A percentile compares a stretch with the other conserved stretches of the same genome.
These are phyloP conservation scores for Leptopterna dolabrata DNA, from an alignment of 2,888 invertebrate species.

Conservation along the genomic window DNA sequence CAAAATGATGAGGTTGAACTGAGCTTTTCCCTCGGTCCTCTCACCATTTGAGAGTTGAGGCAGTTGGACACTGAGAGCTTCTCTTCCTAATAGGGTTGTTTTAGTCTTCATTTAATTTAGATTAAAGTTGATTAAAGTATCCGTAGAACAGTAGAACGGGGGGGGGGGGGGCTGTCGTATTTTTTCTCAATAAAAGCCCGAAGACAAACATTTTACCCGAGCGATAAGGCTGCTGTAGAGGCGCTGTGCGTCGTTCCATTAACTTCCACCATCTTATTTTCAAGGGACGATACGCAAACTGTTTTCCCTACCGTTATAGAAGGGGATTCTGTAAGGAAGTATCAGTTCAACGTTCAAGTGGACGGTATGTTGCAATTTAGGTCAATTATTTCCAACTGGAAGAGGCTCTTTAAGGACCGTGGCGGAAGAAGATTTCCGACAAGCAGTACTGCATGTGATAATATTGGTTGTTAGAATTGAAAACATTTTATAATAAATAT, in stretches of 20 bases:
- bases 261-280: slow-evolving; percentile 25
- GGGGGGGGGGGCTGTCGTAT: neutral
- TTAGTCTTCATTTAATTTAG: slow-evolving; percentile 54
- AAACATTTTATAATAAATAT: too few species aligned
- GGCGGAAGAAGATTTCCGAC: too few species aligned
- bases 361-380: too few species aligned
- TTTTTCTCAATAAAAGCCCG: slow-evolving; percentile 24
- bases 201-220: slow-evolving; percentile 45
- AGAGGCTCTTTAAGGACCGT: too few species aligned
- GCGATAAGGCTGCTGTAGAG: slow-evolving; percentile 23
- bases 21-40: neutral
- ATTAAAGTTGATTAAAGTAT: slow-evolving; percentile 54
- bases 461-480: too few species aligned
- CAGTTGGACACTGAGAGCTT: neutral
- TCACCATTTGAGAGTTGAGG: neutral
- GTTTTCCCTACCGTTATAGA: neutral
- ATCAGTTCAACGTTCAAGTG: too few species aligned
- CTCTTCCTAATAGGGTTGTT: slow-evolving; percentile 44
- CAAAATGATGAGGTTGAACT: neutral
- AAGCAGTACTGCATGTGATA: too few species aligned
- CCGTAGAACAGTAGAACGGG: too few species aligned
- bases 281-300: neutral
- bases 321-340: neutral
- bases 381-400: too few species aligned
- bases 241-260: slow-evolving; percentile 12